Percentiles rank a stretch among this genome's conserved stretches.
Conservation (phyloP, 2,113 vertebrate species). For the Zosterops hypoxanthus region DNA sequence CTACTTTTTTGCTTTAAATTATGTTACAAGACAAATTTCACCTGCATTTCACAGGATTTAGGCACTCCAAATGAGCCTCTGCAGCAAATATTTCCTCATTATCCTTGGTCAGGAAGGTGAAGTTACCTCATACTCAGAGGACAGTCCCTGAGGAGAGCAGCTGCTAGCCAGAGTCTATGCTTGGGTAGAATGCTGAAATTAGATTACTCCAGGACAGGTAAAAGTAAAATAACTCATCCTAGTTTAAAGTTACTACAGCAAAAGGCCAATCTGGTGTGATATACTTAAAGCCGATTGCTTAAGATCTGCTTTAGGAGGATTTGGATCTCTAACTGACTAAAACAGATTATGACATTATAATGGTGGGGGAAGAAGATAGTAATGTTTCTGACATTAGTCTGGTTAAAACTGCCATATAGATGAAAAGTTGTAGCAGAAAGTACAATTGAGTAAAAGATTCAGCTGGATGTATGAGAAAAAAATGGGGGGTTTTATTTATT, state of each 20-base stretch:
- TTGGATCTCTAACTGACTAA: not conserved
- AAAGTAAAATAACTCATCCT: not conserved
- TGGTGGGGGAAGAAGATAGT: not conserved
- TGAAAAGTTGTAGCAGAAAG: not conserved
- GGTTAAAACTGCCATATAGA: not conserved
- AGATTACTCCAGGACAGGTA: not conserved
- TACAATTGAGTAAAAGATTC: not conserved
- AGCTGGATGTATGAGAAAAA: not conserved
- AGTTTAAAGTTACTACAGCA: not conserved
- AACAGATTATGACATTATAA: not conserved
- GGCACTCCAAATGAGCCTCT: not conserved
- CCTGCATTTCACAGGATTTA: not conserved
- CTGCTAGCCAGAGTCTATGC: not conserved
- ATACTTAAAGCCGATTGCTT: not conserved
- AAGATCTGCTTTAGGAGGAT: not conserved
- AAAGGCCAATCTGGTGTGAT: not conserved
- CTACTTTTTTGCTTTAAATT: not conserved
- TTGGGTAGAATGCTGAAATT: not conserved
- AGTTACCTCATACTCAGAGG: not conserved
- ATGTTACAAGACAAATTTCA: not conserved
- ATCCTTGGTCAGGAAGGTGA: not conserved
- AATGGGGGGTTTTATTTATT: accelerated
- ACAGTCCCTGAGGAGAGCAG: not conserved
- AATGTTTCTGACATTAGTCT: not conserved
- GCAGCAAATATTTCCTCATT: not conserved